phyloP scores from a whole-genome alignment of 2,888 invertebrate genomes.

The Volucella inanis region DNA sequence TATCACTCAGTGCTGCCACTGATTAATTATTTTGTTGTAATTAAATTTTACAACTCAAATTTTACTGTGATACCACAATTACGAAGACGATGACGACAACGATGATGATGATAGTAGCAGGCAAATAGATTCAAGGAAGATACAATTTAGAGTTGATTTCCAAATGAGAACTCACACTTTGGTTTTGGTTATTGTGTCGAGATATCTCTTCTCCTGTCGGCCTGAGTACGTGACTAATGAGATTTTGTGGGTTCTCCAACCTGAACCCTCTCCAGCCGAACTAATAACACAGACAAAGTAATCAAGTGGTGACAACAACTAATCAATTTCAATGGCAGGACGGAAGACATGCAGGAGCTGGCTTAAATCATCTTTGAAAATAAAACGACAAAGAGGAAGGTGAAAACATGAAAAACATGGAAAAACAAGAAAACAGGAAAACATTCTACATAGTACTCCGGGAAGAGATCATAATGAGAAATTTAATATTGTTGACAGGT shows the following conservation, averaged over 20 bases:
- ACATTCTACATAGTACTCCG: neutral
- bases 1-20: neutral
- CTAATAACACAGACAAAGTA: constrained; percentile 65
- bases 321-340: constrained; percentile 67
- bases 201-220: constrained; percentile 2
- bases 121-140: neutral
- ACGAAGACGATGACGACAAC: neutral
- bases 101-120: neutral
- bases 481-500: constrained; percentile 65
- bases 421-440: neutral
- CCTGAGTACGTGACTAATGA: constrained; percentile 62
- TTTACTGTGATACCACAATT: constrained; percentile 7
- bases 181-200: constrained; percentile 10
- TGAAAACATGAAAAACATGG: too few species aligned
- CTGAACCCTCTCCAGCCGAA: neutral
- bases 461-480: constrained; percentile 46
- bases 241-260: constrained; percentile 41
- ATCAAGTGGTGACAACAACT: constrained; percentile 74
- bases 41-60: constrained; percentile 62
- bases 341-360: neutral
- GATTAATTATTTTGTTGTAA: constrained; percentile 70
- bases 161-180: constrained; percentile 50
- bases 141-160: constrained; percentile 37
- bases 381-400: neutral
- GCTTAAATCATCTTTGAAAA: neutral